These are phyloP conservation scores for Scaptomyza graminum DNA, from an alignment of 1,140 invertebrate species.

Conservation along the genomic window DNA sequence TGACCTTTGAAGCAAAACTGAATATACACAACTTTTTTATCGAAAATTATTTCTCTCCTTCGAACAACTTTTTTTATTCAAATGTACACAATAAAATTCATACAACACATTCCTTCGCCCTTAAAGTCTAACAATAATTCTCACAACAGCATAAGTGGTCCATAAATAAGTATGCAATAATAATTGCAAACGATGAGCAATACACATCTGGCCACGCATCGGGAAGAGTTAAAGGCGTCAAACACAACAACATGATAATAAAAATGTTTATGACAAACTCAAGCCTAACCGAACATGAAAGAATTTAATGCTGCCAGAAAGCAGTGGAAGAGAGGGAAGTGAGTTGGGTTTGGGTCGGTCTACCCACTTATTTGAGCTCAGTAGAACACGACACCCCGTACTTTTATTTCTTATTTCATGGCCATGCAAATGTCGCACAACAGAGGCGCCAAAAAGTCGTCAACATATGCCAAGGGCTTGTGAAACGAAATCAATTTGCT, in stretches of 20 bases:
- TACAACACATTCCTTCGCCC: neutral
- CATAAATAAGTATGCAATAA: conserved; percentile 72
- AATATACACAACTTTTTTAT: too few species aligned
- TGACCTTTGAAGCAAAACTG: neutral
- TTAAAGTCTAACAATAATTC: neutral
- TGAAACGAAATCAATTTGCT: conserved; percentile 72
- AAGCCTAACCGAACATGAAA: conserved; percentile 13
- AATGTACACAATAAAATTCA: conserved; percentile 1
- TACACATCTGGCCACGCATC: conserved; percentile 9
- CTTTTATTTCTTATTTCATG: conserved; percentile 78
- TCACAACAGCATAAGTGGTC: neutral
- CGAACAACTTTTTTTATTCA: too few species aligned
- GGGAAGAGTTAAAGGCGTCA: conserved; percentile 23
- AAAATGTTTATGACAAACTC: conserved; percentile 55
- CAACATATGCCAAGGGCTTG: conserved; percentile 57
- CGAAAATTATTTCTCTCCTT: too few species aligned
- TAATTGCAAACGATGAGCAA: conserved; percentile 68
- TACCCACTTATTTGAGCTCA: conserved; percentile 60
- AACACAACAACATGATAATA: conserved; percentile 57
- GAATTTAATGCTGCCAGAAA: conserved; percentile 30
- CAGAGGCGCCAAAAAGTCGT: conserved; percentile 60
- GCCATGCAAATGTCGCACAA: conserved; percentile 63
- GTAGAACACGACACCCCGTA: conserved; percentile 27
- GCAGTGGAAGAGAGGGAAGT: neutral
- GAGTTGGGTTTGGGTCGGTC: neutral